Evolutionary conservation across 2,888 invertebrate genomes (phyloP).

Genomic region (Stenolophus ochropezus): DNA sequence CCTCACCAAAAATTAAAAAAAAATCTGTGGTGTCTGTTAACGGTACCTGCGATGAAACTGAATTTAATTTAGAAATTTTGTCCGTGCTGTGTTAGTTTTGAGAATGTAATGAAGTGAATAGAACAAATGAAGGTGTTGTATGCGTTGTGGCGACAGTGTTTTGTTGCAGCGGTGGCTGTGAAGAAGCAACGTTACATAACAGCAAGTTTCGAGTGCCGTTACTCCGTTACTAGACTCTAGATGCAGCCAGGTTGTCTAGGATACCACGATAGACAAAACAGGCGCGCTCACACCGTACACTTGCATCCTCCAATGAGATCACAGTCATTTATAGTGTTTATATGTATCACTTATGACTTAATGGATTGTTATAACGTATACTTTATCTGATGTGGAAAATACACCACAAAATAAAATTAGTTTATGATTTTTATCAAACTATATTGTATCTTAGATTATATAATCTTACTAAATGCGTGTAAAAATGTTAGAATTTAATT

Average conservation of each 20-base stretch:
- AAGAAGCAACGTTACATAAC: conserved; percentile 49
- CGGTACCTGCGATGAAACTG: no score
- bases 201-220: conserved; percentile 48
- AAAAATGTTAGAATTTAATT: no score
- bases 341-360: not conserved
- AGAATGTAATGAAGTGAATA: not conserved
- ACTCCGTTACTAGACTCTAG: conserved; percentile 51
- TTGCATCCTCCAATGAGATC: conserved; percentile 12
- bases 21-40: no score
- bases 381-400: no score
- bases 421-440: no score
- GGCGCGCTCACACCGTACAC: not conserved
- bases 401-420: not conserved
- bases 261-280: conserved; percentile 38
- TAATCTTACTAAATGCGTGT: no score
- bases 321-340: not conserved
- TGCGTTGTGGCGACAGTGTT: conserved; percentile 8
- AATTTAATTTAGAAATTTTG: no score
- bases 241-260: conserved; percentile 58
- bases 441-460: no score
- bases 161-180: conserved; percentile 34
- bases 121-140: no score
- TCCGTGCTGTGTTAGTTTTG: not conserved
- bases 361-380: not conserved
- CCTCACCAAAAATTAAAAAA: no score